Percentiles rank a stretch among this genome's conserved stretches.
Conservation (phyloP, 2,113 vertebrate species). For the Nibea coibor region DNA sequence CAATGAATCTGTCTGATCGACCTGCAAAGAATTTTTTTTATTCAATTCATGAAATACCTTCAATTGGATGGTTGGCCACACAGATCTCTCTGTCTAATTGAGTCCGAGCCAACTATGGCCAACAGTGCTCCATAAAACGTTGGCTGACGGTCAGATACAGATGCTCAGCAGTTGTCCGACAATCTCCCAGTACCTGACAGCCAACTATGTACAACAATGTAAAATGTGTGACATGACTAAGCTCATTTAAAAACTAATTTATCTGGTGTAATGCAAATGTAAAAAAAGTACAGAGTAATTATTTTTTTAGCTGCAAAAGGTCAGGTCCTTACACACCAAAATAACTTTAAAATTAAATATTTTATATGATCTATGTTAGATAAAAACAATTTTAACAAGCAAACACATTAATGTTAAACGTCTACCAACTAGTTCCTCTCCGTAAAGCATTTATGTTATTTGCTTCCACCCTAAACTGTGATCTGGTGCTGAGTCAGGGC, state of each 20-base stretch:
- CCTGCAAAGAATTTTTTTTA: neutral
- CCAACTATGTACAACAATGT: neutral
- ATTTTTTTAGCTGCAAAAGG: too few species aligned
- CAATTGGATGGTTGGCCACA: neutral
- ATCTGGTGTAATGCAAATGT: neutral
- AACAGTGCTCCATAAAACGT: neutral
- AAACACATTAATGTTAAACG: too few species aligned
- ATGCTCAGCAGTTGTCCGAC: neutral
- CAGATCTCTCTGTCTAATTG: neutral
- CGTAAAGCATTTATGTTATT: neutral
- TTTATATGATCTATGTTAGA: too few species aligned
- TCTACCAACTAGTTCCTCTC: neutral
- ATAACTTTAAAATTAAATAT: neutral
- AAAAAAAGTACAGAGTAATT: neutral
- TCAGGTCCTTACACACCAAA: neutral
- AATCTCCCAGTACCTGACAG: neutral
- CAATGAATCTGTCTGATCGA: too few species aligned
- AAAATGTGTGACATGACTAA: neutral
- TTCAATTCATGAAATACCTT: neutral
- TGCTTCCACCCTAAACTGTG: constrained; percentile 1
- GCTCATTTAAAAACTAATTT: neutral
- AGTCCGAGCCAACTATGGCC: neutral
- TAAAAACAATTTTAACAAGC: too few species aligned
- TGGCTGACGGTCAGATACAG: neutral
- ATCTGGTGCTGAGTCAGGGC: constrained; percentile 54